phyloP scores from a whole-genome alignment of 2,797 vertebrate species.

The Thaleichthys pacificus region DNA sequence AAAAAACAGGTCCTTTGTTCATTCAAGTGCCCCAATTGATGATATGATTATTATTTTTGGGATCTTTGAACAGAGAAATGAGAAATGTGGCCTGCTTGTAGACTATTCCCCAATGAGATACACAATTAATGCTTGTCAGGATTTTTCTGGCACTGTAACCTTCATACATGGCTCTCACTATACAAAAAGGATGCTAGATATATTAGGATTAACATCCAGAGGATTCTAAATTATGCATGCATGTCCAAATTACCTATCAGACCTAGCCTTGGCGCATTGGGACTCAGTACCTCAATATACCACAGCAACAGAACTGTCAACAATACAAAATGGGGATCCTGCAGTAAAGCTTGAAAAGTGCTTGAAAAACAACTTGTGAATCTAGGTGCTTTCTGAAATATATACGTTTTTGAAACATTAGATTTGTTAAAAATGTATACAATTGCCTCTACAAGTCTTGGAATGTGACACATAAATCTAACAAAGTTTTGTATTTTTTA shows the following conservation, averaged over 20 bases:
- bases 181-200: slow-evolving; percentile 70
- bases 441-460: too few species aligned
- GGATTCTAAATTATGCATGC: slow-evolving; percentile 77
- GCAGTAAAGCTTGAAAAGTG: not conserved
- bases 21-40: slow-evolving; percentile 44
- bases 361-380: too few species aligned
- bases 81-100: slow-evolving; percentile 40
- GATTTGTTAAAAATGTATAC: too few species aligned
- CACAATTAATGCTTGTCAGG: slow-evolving; percentile 59
- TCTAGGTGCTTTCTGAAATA: too few species aligned
- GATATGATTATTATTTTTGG: slow-evolving; percentile 47
- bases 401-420: too few species aligned
- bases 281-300: slow-evolving; percentile 46
- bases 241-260: slow-evolving; percentile 74
- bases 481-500: slow-evolving; percentile 45
- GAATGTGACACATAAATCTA: not conserved
- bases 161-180: slow-evolving; percentile 49
- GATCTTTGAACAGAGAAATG: slow-evolving; percentile 50
- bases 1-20: slow-evolving; percentile 50
- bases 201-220: slow-evolving; percentile 79
- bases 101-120: slow-evolving; percentile 27
- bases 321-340: slow-evolving; percentile 36
- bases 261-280: slow-evolving; percentile 50
- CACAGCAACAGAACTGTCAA: slow-evolving; percentile 43
- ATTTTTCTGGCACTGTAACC: slow-evolving; percentile 46